Evolutionary conservation across 1,140 invertebrate species (phyloP), one percentile per base, ranked within the genome.

Genomic region (Neodiprion fabricii): DNA sequence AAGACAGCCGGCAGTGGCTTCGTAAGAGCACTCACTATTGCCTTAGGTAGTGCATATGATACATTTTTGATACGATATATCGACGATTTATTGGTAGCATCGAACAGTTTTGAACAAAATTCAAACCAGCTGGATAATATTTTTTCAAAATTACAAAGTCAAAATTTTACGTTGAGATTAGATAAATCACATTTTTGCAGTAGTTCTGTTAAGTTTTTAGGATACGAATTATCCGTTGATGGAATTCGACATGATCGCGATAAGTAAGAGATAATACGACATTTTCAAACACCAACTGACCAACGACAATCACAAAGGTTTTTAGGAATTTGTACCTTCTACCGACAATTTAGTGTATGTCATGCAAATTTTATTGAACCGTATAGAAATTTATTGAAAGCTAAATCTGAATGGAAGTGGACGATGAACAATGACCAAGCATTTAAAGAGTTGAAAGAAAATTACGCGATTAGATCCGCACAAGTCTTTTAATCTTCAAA

Each of bases 261-360:
- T 14, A 72, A 72, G 70, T 53, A 77, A 2, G 17, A 75, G 17
- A 48, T 28, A 1, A 79, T 79, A 67, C 1, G 12, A 47, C 49
- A 73, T 14, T 77, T 75, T 67, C 53, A 53, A 66, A 23, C 68
- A 40, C 77, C 77, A 9, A 49, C 12, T n/a, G 73, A 75, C 77
- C 12, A 70, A 72, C 72, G 14, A 49, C 48, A 79, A 47, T 40
- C 75, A 1, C 74, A 79, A 79, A 48, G 69, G 9, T 77, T 77
- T 72, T 70, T 77, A 7, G 76, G 76, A 2, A 9, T 77, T 47
- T 77, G 74, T 49, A 77, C 74, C 70, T 79, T 72, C 53, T 79
- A 79, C 73, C 73, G 78, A 4, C 72, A 74, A 49, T 77, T 79
- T 47, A 47, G 61, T 53, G 14, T 67, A 12, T 48, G 40, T 14